A percentile compares a stretch with the other conserved stretches of the same genome.
Evolutionary conservation across 1,140 invertebrate genomes (phyloP).

Genomic region (Venturia canescens): DNA sequence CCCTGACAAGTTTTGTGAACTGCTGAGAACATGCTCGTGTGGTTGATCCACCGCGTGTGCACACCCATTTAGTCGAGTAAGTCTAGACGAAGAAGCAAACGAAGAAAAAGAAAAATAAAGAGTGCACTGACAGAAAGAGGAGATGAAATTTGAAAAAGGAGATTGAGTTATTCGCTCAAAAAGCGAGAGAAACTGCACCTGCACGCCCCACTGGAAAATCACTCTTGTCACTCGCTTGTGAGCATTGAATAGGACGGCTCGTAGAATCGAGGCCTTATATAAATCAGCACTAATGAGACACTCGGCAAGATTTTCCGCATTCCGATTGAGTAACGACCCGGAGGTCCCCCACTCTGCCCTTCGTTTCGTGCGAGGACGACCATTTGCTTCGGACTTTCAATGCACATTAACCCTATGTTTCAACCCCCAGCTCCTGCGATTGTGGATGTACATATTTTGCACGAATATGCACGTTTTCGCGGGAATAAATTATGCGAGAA

Average conservation of each 20-base stretch:
- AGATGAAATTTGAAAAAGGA: too few species aligned
- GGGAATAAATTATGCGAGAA: too few species aligned
- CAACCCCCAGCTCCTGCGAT: not conserved
- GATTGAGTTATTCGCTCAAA: too few species aligned
- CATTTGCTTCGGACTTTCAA: constrained; percentile 35
- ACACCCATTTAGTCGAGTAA: too few species aligned
- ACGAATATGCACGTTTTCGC: too few species aligned
- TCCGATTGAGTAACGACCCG: constrained; percentile 37
- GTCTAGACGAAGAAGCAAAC: too few species aligned
- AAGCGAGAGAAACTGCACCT: not conserved
- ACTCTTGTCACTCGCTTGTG: too few species aligned
- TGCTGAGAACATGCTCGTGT: too few species aligned
- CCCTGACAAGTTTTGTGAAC: too few species aligned
- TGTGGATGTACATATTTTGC: not conserved
- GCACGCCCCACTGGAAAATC: not conserved
- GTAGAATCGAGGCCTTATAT: not conserved
- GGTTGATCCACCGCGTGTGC: too few species aligned
- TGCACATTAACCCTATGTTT: not conserved
- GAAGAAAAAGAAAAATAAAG: too few species aligned
- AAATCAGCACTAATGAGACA: constrained; percentile 34
- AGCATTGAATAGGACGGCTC: not conserved
- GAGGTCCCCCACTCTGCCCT: not conserved
- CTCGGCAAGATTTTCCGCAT: constrained; percentile 32
- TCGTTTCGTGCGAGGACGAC: not conserved
- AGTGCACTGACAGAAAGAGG: too few species aligned